These are phyloP conservation scores for Porites divaricata DNA, from an alignment of 92 coral and sea anemone species.

Conservation along the genomic window DNA sequence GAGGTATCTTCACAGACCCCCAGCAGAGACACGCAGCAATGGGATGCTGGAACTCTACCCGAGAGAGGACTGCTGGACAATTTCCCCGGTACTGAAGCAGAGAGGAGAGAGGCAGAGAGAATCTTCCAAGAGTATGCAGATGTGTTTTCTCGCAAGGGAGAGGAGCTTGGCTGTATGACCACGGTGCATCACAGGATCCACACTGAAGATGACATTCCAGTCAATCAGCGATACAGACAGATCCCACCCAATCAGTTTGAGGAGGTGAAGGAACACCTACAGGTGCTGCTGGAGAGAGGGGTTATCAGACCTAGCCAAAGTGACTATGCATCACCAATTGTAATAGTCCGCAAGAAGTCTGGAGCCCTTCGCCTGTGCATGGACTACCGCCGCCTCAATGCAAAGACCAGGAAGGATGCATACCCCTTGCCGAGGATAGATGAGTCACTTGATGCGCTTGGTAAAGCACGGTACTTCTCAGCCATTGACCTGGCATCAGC, in stretches of 20 bases:
- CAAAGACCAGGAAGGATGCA: slow-evolving; percentile 35
- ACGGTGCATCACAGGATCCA: slow-evolving; percentile 48
- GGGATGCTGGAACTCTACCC: slow-evolving; percentile 10
- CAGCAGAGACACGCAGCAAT: slow-evolving; percentile 20
- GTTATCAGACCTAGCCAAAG: slow-evolving; percentile 52
- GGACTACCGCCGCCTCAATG: slow-evolving; percentile 57
- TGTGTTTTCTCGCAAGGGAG: slow-evolving; percentile 46
- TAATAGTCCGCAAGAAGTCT: slow-evolving; percentile 65
- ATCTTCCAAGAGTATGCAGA: slow-evolving; percentile 47
- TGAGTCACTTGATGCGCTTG: slow-evolving; percentile 43
- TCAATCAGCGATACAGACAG: slow-evolving; percentile 46
- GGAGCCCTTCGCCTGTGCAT: slow-evolving; percentile 69
- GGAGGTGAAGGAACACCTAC: slow-evolving; percentile 63
- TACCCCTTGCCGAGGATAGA: slow-evolving; percentile 58
- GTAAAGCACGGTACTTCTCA: slow-evolving; percentile 50
- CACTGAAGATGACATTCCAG: slow-evolving; percentile 48
- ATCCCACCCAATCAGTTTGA: slow-evolving; percentile 58
- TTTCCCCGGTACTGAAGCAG: slow-evolving; percentile 59
- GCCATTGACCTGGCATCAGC: slow-evolving; percentile 50
- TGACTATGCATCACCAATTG: slow-evolving; percentile 64
- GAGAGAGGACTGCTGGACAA: slow-evolving; percentile 40
- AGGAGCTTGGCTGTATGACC: slow-evolving; percentile 41
- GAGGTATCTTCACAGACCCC: slow-evolving; percentile 50
- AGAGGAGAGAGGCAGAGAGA: slow-evolving; percentile 47
- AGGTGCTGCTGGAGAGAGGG: slow-evolving; percentile 51